Evolutionary conservation across 2,113 vertebrate genomes (phyloP).

Genomic region (Micromys minutus): DNA sequence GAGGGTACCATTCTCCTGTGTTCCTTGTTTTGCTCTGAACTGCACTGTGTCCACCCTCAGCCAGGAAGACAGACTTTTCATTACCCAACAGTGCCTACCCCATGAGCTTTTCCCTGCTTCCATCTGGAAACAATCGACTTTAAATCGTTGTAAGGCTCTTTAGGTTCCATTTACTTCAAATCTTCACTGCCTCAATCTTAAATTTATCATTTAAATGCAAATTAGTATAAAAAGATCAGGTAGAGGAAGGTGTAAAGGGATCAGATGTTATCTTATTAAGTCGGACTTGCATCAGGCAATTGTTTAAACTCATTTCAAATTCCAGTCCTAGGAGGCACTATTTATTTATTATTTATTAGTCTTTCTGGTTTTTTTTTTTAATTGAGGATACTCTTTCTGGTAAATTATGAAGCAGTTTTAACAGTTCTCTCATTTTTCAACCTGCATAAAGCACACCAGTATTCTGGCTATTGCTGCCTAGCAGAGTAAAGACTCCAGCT

Average conservation of each 20-base stretch:
- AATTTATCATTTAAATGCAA: conserved; percentile 61
- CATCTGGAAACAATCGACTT: background rate
- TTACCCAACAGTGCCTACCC: background rate
- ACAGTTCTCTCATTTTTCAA: conserved; percentile 5
- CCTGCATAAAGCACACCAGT: background rate
- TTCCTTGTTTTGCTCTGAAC: background rate
- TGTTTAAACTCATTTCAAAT: conserved; percentile 61
- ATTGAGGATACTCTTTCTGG: background rate
- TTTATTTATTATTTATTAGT: conserved; percentile 51
- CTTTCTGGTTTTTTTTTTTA: background rate
- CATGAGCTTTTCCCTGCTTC: background rate
- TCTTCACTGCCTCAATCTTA: background rate
- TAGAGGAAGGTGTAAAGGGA: conserved; percentile 35
- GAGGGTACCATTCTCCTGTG: background rate
- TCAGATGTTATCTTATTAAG: conserved; percentile 56
- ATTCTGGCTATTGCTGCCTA: background rate
- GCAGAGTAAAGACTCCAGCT: background rate
- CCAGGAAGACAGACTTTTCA: background rate
- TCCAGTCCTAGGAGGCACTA: conserved; percentile 1
- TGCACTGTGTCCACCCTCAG: background rate
- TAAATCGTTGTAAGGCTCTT: conserved; percentile 20
- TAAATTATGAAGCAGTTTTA: conserved; percentile 6
- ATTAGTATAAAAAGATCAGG: conserved; percentile 44
- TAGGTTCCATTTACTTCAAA: conserved; percentile 37
- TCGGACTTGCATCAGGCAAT: conserved; percentile 27